A percentile compares a stretch with the other conserved stretches of the same genome.
Conservation (phyloP, 2,888 invertebrate species). For the Drosophila infuscata region DNA sequence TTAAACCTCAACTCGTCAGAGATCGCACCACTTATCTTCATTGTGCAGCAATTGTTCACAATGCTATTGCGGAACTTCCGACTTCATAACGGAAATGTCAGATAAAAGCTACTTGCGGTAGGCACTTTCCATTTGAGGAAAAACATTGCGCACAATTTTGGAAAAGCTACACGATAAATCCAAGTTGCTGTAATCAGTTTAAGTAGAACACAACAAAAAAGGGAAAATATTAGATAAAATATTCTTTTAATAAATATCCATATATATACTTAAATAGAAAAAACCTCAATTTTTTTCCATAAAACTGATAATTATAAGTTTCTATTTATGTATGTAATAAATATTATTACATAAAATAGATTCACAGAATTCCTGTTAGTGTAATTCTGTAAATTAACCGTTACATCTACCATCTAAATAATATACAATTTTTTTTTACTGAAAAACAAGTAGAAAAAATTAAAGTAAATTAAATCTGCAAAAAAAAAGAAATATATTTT, state of each 20-base stretch:
- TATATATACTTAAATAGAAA: too few species aligned
- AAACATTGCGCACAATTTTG: neutral
- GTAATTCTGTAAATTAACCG: too few species aligned
- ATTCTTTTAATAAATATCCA: too few species aligned
- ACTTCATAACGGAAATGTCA: conserved; percentile 41
- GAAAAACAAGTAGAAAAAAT: neutral
- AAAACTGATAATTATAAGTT: too few species aligned
- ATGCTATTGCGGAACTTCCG: conserved; percentile 31
- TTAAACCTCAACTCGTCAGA: neutral
- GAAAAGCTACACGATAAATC: neutral
- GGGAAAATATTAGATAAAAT: too few species aligned
- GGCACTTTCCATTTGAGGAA: conserved; percentile 15
- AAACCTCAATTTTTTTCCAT: too few species aligned
- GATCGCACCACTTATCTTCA: neutral
- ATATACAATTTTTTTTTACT: neutral
- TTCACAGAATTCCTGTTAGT: too few species aligned
- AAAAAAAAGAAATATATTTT: neutral
- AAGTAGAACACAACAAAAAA: neutral
- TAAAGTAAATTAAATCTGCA: neutral
- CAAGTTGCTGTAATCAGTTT: neutral
- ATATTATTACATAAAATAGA: too few species aligned
- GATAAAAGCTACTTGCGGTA: conserved; percentile 48
- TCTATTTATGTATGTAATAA: too few species aligned
- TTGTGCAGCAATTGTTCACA: conserved; percentile 34
- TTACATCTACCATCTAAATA: too few species aligned